phyloP scores from a whole-genome alignment of 2,888 invertebrate genomes.

The Spatulosminthurus flaviceps region DNA sequence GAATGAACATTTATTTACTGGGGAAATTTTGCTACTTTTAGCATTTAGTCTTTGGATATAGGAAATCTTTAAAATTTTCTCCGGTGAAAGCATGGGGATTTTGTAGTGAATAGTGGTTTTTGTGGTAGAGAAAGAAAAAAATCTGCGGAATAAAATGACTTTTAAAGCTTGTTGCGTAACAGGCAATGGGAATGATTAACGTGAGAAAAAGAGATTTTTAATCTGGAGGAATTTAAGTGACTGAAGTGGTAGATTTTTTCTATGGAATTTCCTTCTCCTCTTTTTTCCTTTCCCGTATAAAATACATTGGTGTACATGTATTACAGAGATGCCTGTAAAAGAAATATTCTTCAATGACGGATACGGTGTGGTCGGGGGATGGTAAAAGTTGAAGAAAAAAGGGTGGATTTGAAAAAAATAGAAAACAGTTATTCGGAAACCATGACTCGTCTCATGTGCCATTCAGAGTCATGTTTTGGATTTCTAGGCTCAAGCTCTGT shows the following conservation, averaged over 20 bases:
- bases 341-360: too few relatives aligned
- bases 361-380: conserved; percentile 24
- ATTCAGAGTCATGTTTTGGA: conserved; percentile 24
- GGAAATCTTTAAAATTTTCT: too few relatives aligned
- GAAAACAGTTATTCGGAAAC: conserved; percentile 40
- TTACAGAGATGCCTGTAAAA: too few relatives aligned
- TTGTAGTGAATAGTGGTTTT: too few relatives aligned
- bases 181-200: neutral
- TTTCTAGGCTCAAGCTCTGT: neutral
- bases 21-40: too few relatives aligned
- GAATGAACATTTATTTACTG: neutral
- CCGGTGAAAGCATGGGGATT: too few relatives aligned
- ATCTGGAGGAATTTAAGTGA: conserved; percentile 35
- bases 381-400: neutral
- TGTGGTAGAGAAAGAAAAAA: neutral
- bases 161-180: too few relatives aligned
- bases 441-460: conserved; percentile 43
- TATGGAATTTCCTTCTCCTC: neutral
- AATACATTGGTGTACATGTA: neutral
- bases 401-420: conserved; percentile 4
- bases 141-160: neutral
- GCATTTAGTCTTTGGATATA: too few relatives aligned
- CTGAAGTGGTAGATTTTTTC: conserved; percentile 39
- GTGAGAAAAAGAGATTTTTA: conserved; percentile 6
- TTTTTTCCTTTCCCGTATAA: neutral